Evolutionary conservation across 1,140 invertebrate species (phyloP), one percentile per base, ranked within the genome.

Genomic region (Hormaphis cornu): DNA sequence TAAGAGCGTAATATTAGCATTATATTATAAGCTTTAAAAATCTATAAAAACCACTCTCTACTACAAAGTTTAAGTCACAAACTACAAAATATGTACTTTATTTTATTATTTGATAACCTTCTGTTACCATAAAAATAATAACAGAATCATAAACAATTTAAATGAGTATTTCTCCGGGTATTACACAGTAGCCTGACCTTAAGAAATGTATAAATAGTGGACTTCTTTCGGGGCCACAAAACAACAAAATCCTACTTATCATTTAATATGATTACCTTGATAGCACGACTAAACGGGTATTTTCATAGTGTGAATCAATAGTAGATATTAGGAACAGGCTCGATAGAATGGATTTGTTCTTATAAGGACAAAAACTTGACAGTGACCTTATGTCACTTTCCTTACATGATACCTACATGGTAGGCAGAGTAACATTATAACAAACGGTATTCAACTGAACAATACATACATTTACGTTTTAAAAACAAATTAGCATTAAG

Each of bases 311-410:
- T n/a, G 6, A 37, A 37, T 14, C 35, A 37, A 40, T 7, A 44
- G 16, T 59, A 42, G 37, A 37, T 44, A 59, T 42, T 26, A 61
- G 20, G 18, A 61, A 61, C 35, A 61, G 37, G 58, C 26, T 61
- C 26, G 20, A 28, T 44, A 46, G 18, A 61, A 61, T 14, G 26
- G 42, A 46, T 46, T 61, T 61, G 26, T 26, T 66, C 61, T 48
- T 66, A 50, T 22, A 66, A 50, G 44, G 61, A 50, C 44, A 66
- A 33, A 37, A 66, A 66, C 61, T 66, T 66, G 61, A 9, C 61
- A 66, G 42, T 66, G 42, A 66, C 42, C 61, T 40, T 14, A 7
- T 63, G 4, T 66, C 44, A 46, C 61, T 66, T 66, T 66, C 61
- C 42, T 66, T 33, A 66, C 7, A 66, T 48, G 48, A 33, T 5